Base-by-base conservation (phyloP, 1,140 invertebrate species). In the Drosophila nigrodunni region DNA sequence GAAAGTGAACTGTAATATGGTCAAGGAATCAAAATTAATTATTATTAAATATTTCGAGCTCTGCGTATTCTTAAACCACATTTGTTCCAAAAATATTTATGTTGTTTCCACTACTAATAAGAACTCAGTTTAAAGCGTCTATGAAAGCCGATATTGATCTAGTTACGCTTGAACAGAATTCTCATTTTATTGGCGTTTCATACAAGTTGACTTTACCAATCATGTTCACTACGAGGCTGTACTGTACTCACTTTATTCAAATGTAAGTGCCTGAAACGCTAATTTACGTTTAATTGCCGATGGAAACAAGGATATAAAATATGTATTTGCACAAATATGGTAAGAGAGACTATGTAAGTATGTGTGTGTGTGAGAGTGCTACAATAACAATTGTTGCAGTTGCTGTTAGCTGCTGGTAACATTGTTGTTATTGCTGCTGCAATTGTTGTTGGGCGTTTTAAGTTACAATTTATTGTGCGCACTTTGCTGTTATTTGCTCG, bases 391-490 rank as follows among this genome's bases (percentile, higher is more conserved):
- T 76, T 75, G 50, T 44, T 71, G 60, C 41, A 75, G 41, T 59
- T 77, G 30, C 30, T 35, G 50, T 52, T 15, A 52, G 50, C 50
- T 52, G 50, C 13, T 35, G 15, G 21, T 49, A 11, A 30, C 21
- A 64, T 65, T 30, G 57, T 18, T 59, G 70, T 18, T 43, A 60
- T 41, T 66, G 75, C n/a, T 58, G 77, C 49, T 67, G 58, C 74
- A 67, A 57, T 79, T 79, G 73, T 70, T 78, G 75, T 67, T 68
- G 72, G 68, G 64, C 82, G 74, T 80, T 88, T 88, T 88, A 88
- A 83, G 83, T 88, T 89, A 79, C 85, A 68, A 83, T 85, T 88
- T 89, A 88, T 88, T 88, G 85, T 88, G 80, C 30, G 50, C 85
- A 88, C 85, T 89, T 88, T 85, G 77, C 80, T 58, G 54, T 86